Conservation (phyloP, 2,888 invertebrate genomes). For the Agrotis ipsilon region DNA sequence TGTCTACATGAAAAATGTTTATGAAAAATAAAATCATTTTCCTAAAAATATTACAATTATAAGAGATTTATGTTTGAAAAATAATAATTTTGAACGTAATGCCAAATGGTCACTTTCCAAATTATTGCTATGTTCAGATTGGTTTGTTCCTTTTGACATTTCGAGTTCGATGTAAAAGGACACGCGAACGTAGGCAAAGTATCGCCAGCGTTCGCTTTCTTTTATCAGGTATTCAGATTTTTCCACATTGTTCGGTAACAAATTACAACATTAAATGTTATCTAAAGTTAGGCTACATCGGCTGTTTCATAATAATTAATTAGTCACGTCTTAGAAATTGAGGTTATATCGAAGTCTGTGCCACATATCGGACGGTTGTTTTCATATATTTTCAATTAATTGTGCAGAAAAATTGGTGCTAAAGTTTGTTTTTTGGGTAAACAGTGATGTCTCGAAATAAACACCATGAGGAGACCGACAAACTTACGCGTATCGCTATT, state of each 20-base stretch:
- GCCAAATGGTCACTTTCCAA: constrained; percentile 42
- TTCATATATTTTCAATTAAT: constrained; percentile 61
- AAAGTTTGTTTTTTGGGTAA: constrained; percentile 62
- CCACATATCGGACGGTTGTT: constrained; percentile 81
- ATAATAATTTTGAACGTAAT: constrained; percentile 50
- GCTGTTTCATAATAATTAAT: constrained; percentile 52
- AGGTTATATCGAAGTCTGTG: constrained; percentile 84
- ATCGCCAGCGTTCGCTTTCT: constrained; percentile 85
- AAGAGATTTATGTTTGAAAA: neutral
- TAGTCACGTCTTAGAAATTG: constrained; percentile 73
- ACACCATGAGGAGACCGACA: constrained; percentile 96
- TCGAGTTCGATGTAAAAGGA: constrained; percentile 83
- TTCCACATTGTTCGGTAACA: constrained; percentile 46
- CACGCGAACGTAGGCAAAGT: constrained; percentile 89
- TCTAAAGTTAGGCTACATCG: constrained; percentile 38
- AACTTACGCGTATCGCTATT: constrained; percentile 99
- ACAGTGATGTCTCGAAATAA: constrained; percentile 91
- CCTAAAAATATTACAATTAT: neutral
- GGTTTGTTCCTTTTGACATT: constrained; percentile 86
- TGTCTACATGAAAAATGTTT: no score
- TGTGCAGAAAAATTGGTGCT: constrained; percentile 50
- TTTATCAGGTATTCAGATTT: constrained; percentile 81
- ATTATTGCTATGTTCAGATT: constrained; percentile 65
- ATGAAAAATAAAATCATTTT: no score
- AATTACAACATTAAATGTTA: constrained; percentile 30